Percentiles rank a stretch among this genome's conserved stretches.
Conservation (phyloP, 2,113 vertebrate species). For the Chitala chitala region DNA sequence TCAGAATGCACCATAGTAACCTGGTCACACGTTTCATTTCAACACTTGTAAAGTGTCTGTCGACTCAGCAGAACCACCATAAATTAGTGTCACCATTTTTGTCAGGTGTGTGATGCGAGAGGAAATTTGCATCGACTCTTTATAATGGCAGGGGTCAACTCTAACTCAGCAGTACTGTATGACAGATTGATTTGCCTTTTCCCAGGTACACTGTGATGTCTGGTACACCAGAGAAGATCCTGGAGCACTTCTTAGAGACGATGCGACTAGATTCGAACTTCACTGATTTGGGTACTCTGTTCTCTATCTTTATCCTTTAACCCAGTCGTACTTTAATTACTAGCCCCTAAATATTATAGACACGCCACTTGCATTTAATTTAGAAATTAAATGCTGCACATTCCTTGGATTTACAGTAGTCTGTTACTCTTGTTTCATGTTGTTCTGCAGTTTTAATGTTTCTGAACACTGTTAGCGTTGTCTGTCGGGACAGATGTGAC, state of each 20-base stretch:
- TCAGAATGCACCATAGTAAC: background rate
- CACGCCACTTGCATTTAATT: too few relatives aligned
- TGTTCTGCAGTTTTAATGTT: too few relatives aligned
- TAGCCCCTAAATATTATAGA: too few relatives aligned
- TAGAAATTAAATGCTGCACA: too few relatives aligned
- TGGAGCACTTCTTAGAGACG: conserved; percentile 96
- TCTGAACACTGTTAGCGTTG: too few relatives aligned
- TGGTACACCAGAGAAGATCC: conserved; percentile 95
- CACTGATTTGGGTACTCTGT: conserved; percentile 70
- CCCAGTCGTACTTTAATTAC: too few relatives aligned
- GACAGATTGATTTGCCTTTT: conserved; percentile 16
- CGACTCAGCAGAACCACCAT: background rate
- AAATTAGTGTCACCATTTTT: background rate
- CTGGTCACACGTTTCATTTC: background rate
- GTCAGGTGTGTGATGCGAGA: background rate
- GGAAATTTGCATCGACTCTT: background rate
- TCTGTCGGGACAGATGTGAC: too few relatives aligned
- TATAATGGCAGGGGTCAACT: background rate
- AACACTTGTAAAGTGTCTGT: conserved; percentile 15
- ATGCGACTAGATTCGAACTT: conserved; percentile 83
- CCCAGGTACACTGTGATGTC: conserved; percentile 94
- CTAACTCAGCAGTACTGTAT: too few relatives aligned
- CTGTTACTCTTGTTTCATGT: too few relatives aligned
- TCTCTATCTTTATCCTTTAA: background rate
- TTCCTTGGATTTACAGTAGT: too few relatives aligned